phyloP scores from a whole-genome alignment of 2,888 invertebrate genomes.

The Podotricha telesiphe region DNA sequence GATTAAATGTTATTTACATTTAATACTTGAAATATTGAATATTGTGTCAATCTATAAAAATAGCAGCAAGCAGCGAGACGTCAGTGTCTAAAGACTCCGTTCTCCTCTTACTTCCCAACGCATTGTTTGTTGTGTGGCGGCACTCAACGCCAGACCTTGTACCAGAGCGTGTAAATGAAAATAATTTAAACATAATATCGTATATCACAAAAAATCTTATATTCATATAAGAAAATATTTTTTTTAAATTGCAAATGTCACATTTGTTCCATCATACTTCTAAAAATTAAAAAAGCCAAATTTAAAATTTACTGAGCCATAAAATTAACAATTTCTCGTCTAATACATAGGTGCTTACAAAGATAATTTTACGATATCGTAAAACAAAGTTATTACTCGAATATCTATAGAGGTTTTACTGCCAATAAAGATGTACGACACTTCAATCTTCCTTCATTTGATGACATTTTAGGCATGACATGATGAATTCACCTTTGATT shows the following conservation, averaged over 20 bases:
- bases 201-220: too few relatives aligned
- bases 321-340: background rate
- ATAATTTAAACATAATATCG: too few relatives aligned
- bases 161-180: too few relatives aligned
- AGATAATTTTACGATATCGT: slow-evolving; percentile 27
- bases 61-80: too few relatives aligned
- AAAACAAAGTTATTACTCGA: slow-evolving; percentile 24
- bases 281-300: background rate
- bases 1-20: background rate
- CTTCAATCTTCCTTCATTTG: slow-evolving; percentile 3
- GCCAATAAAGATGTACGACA: slow-evolving; percentile 26
- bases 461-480: slow-evolving; percentile 13
- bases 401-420: slow-evolving; percentile 32
- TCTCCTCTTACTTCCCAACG: too few relatives aligned
- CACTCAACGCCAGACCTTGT: too few relatives aligned
- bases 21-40: background rate
- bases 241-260: too few relatives aligned
- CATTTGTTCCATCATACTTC: too few relatives aligned
- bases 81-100: too few relatives aligned
- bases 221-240: too few relatives aligned
- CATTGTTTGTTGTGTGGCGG: too few relatives aligned
- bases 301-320: slow-evolving; percentile 4
- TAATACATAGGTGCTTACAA: slow-evolving; percentile 17
- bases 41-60: too few relatives aligned
- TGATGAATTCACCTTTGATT: background rate